Base-by-base conservation (phyloP, 2,888 invertebrate species). In the Tuta absoluta region DNA sequence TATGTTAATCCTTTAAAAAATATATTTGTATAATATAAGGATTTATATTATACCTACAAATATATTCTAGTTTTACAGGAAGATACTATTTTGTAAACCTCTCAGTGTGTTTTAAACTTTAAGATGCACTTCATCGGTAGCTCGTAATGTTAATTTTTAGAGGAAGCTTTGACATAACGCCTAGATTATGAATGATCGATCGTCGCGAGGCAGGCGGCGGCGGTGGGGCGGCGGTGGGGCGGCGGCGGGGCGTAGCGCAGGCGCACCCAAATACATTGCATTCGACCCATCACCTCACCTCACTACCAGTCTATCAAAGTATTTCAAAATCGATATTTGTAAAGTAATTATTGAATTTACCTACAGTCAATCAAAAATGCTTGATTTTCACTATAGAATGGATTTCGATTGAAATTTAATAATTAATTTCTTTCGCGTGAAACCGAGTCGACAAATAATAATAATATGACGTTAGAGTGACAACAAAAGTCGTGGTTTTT, bases 171-270 rank as follows among this genome's bases (percentile, higher is more conserved):
- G 74, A 73, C 72, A 69, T 65, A 71, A 69, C 69, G 45, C 59
- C 57, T 57, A 75, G 81, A 81, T 82, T 77, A 78, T 72, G 69
- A 74, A 75, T 82, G 83, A 84, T 84, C 77, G 82, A 74, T 74
- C 63, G 67, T 72, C 72, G 73, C 63, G 51, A 58, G 63, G 66
- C 63, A n/a, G 21, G n/a, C 59, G n/a, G 63, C 65, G 66, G 62
- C n/a, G 21, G 19, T 53, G n/a, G 21, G 5, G 41, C 28, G 28
- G 28, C 3, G 3, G 28, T 5, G 28, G 28, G 28, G 28, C 28
- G n/a, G n/a, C n/a, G n/a, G 2, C 28, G 33, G 33, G 33, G 33
- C 33, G 33, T 10, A 33, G 63, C 65, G 66, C 63, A n/a, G 21
- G 19, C 59, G n/a, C 28, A 11, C 53, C 45, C n/a, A 21, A 51